Evolutionary conservation across 2,797 vertebrate species (phyloP).

Genomic region (Ctenopoma multispine): DNA sequence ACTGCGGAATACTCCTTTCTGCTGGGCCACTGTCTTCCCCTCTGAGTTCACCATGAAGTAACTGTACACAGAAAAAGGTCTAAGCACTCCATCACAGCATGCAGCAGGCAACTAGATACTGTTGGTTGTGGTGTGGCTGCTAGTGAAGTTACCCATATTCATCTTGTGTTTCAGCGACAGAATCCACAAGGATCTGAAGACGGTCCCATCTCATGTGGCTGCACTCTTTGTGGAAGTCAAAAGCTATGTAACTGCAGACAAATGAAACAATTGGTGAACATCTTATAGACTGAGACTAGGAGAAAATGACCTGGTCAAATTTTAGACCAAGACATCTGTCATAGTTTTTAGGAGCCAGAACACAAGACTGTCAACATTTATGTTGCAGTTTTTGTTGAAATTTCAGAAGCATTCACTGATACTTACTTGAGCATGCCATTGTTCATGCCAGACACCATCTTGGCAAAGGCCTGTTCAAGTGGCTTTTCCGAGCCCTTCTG

Average conservation of each 20-base stretch:
- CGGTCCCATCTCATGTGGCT: conserved; percentile 97
- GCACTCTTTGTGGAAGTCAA: conserved; percentile 99
- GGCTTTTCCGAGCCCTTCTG: conserved; percentile 98
- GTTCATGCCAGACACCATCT: conserved; percentile 91
- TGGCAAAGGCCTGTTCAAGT: conserved; percentile 93
- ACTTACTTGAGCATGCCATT: conserved; percentile 92
- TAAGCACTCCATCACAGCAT: neutral
- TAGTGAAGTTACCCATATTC: conserved; percentile 87
- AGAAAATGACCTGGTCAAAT: neutral
- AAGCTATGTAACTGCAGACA: conserved; percentile 90
- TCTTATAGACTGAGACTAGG: neutral
- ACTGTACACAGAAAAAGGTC: conserved; percentile 69
- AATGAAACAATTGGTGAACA: neutral
- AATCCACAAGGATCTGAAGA: conserved; percentile 92
- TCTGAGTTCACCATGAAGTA: conserved; percentile 94
- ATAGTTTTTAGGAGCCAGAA: too few relatives aligned
- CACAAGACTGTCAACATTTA: too few relatives aligned
- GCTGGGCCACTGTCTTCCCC: conserved; percentile 86
- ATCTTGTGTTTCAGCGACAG: conserved; percentile 91
- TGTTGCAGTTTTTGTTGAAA: too few relatives aligned
- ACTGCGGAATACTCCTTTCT: conserved; percentile 95
- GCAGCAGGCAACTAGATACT: neutral
- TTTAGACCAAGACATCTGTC: too few relatives aligned
- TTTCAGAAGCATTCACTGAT: neutral
- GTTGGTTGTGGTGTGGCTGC: neutral